Percentiles rank a stretch among this genome's conserved stretches.
Evolutionary conservation across 2,888 invertebrate genomes (phyloP).

Genomic region (Melolontha melolontha): DNA sequence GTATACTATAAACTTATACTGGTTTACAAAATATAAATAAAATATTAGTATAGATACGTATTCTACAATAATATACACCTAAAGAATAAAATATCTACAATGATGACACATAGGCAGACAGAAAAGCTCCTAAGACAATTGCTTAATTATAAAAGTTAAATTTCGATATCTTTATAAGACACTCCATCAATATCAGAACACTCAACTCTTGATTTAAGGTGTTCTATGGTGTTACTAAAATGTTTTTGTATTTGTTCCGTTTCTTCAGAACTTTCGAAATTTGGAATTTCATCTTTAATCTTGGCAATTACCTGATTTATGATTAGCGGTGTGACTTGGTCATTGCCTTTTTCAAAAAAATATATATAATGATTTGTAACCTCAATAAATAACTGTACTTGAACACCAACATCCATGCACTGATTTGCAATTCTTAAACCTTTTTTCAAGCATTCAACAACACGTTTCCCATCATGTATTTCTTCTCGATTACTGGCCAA

Average conservation of each 20-base stretch:
- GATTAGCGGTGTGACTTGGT: conserved; percentile 63
- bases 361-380: conserved; percentile 93
- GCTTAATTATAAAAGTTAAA: conserved; percentile 58
- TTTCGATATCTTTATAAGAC: conserved; percentile 74
- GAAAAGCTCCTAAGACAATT: conserved; percentile 13
- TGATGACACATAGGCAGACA: background rate
- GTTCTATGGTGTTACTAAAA: conserved; percentile 90
- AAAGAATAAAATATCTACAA: conserved; percentile 30
- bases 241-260: conserved; percentile 97
- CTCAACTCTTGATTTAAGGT: conserved; percentile 78
- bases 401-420: conserved; percentile 97
- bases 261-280: conserved; percentile 94
- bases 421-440: conserved; percentile 95
- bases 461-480: conserved; percentile 91
- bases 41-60: conserved; percentile 11
- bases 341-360: conserved; percentile 86
- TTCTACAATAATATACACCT: conserved; percentile 36
- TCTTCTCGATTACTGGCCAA: conserved; percentile 65
- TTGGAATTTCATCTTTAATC: conserved; percentile 93
- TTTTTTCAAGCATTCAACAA: conserved; percentile 95
- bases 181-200: conserved; percentile 72
- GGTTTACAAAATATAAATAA: conserved; percentile 37
- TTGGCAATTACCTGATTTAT: conserved; percentile 85
- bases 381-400: conserved; percentile 96
- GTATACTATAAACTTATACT: conserved; percentile 27